These are phyloP conservation scores for Aplodontia rufa DNA, from an alignment of 2,113 vertebrate genomes.

Conservation along the genomic window DNA sequence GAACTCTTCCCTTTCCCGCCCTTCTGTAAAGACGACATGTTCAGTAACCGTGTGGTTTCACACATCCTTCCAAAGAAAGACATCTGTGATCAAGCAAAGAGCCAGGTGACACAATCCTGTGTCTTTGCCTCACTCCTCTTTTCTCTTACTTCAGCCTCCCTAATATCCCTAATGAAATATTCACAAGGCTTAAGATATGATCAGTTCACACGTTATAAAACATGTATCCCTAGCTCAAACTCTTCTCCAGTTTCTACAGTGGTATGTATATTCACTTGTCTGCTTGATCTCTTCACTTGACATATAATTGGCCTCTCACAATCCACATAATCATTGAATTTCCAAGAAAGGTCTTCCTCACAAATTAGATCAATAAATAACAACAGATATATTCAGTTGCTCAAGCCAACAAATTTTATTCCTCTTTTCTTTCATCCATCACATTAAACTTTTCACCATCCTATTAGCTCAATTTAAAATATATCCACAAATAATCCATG, in stretches of 20 bases:
- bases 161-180: neutral
- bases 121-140: neutral
- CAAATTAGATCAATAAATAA: neutral
- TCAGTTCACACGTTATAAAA: neutral
- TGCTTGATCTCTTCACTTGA: neutral
- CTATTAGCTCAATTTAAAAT: neutral
- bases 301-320: neutral
- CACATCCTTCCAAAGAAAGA: neutral
- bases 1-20: neutral
- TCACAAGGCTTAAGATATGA: neutral
- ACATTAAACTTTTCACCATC: neutral
- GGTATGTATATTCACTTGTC: neutral
- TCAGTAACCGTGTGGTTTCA: neutral
- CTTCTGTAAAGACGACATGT: neutral
- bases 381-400: neutral
- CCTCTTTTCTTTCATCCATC: neutral
- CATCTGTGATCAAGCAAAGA: neutral
- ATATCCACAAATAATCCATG: neutral
- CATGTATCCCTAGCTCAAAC: neutral
- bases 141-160: neutral
- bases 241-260: neutral
- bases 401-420: neutral
- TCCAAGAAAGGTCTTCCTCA: neutral
- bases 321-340: neutral
- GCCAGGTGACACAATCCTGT: neutral